Evolutionary conservation across 2,113 vertebrate genomes (phyloP).

Genomic region (Pluvianellus socialis): DNA sequence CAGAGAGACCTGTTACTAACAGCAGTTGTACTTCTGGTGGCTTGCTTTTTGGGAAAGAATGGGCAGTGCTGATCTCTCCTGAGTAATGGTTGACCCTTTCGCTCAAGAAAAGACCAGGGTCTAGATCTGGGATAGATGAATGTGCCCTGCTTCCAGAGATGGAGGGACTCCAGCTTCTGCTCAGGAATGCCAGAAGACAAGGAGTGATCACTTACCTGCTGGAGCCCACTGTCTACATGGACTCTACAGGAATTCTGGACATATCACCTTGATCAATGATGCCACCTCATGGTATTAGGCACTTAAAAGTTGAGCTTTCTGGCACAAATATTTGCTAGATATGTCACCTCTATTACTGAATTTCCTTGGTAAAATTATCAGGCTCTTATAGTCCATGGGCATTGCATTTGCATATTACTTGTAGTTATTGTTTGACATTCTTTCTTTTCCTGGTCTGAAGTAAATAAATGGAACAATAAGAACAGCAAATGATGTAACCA

Average conservation of each 20-base stretch:
- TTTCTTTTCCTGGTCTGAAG: neutral
- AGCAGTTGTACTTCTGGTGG: neutral
- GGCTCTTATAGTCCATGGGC: fast-evolving
- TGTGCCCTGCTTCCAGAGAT: neutral
- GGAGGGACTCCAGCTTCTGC: neutral
- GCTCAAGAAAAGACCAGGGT: neutral
- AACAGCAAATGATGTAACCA: neutral
- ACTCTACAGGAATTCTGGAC: neutral
- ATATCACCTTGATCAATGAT: neutral
- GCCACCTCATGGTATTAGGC: fast-evolving
- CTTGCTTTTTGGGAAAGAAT: neutral
- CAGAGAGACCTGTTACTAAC: neutral
- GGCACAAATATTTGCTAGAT: neutral
- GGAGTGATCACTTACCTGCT: neutral
- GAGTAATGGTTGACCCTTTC: fast-evolving
- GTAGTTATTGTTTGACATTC: neutral
- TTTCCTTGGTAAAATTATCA: neutral
- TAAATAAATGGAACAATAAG: neutral
- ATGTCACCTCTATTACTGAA: neutral
- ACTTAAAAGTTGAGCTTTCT: neutral
- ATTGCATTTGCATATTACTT: neutral
- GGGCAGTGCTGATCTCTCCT: fast-evolving
- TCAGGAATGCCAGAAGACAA: neutral
- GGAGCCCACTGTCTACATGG: neutral
- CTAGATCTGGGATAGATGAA: neutral